phyloP scores from a whole-genome alignment of 2,797 vertebrate genomes.

The Xerus rutilus region DNA sequence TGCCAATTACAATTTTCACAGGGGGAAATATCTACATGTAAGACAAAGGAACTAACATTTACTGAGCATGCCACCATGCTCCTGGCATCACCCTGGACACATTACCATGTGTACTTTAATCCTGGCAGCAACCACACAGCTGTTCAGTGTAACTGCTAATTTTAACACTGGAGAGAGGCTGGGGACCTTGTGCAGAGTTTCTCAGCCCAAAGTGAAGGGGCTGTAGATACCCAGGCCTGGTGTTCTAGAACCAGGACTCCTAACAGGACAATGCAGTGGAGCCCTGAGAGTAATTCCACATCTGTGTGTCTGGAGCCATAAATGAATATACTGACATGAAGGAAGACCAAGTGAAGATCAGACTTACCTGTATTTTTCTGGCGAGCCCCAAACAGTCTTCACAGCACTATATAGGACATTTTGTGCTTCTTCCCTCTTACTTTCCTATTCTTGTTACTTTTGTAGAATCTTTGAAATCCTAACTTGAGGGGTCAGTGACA shows the following conservation, averaged over 20 bases:
- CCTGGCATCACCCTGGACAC: background rate
- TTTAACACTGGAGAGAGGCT: slow-evolving; percentile 22
- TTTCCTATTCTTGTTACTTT: slow-evolving; percentile 10
- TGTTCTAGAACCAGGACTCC: background rate
- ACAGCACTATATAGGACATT: background rate
- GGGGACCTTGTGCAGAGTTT: background rate
- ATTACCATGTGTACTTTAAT: background rate
- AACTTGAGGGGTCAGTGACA: background rate
- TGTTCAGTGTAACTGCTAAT: background rate
- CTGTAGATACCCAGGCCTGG: background rate
- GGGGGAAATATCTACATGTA: background rate
- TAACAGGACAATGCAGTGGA: background rate
- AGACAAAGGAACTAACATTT: background rate
- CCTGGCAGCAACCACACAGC: background rate
- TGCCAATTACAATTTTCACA: background rate
- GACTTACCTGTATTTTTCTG: background rate
- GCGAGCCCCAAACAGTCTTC: background rate
- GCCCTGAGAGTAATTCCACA: background rate
- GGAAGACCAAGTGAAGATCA: background rate
- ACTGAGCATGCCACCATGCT: background rate
- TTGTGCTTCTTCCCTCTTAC: background rate
- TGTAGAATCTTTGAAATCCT: background rate
- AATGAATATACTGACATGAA: background rate
- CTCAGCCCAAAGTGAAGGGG: background rate
- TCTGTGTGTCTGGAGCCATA: background rate